Evolutionary conservation across 2,797 vertebrate genomes (phyloP).

Genomic region (Malurus leucopterus): DNA sequence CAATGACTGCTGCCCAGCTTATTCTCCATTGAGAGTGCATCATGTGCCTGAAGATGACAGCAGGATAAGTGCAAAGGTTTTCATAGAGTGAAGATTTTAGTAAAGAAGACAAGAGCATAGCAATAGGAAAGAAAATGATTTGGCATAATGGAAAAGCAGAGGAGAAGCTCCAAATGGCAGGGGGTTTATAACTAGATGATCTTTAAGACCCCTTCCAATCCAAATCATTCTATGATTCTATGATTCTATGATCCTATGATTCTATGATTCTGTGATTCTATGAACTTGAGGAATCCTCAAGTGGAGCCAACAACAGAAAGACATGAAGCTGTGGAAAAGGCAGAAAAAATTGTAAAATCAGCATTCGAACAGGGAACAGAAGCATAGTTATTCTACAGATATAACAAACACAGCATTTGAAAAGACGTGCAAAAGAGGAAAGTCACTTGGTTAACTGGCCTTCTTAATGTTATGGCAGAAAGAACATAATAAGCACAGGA

Average conservation of each 20-base stretch:
- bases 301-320: background rate
- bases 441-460: background rate
- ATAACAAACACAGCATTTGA: background rate
- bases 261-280: background rate
- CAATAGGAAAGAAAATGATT: background rate
- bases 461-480: background rate
- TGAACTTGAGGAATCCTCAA: background rate
- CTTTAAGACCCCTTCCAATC: background rate
- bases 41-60: background rate
- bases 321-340: background rate
- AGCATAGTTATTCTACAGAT: background rate
- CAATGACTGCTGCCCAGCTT: background rate
- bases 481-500: background rate
- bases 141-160: background rate
- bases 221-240: background rate
- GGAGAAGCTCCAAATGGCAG: background rate
- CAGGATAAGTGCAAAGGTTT: background rate
- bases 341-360: background rate
- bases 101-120: background rate
- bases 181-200: fast-evolving
- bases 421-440: background rate
- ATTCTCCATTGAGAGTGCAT: background rate
- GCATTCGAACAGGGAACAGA: background rate
- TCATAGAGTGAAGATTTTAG: background rate
- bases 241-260: background rate